These are phyloP conservation scores for Hemibates koningsi DNA, from an alignment of 2,113 vertebrate genomes.

Conservation along the genomic window DNA sequence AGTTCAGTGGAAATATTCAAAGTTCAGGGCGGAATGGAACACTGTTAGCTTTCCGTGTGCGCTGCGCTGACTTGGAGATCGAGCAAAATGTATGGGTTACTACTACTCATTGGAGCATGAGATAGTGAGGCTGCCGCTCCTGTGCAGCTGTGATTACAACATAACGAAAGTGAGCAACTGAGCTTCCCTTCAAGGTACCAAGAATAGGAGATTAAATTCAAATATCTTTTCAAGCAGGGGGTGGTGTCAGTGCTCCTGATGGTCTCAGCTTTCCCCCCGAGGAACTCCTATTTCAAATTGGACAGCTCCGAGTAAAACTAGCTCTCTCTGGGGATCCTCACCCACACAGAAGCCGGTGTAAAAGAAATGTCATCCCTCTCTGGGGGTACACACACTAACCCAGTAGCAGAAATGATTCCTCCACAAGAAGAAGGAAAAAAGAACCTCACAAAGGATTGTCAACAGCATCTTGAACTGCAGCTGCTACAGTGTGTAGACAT, in stretches of 20 bases:
- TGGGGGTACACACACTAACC: not conserved
- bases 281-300: constrained; percentile 56
- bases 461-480: not conserved
- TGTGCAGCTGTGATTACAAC: constrained; percentile 8
- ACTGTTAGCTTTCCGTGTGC: not conserved
- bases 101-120: not conserved
- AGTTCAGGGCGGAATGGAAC: constrained; percentile 10
- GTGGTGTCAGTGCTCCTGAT: constrained; percentile 23
- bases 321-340: constrained; percentile 35
- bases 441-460: not conserved
- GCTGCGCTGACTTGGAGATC: not conserved
- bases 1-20: not conserved
- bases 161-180: not conserved
- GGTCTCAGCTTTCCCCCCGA: constrained; percentile 35
- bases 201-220: constrained; percentile 37
- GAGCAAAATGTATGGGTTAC: not conserved
- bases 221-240: constrained; percentile 7
- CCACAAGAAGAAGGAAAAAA: not conserved
- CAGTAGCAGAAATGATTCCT: not conserved
- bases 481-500: not conserved
- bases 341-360: constrained; percentile 18
- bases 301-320: constrained; percentile 51
- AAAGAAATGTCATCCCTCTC: constrained; percentile 45
- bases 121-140: not conserved
- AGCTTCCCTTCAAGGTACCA: constrained; percentile 15